Evolutionary conservation across 2,888 invertebrate species (phyloP).

Genomic region (Mythimna ferrago): DNA sequence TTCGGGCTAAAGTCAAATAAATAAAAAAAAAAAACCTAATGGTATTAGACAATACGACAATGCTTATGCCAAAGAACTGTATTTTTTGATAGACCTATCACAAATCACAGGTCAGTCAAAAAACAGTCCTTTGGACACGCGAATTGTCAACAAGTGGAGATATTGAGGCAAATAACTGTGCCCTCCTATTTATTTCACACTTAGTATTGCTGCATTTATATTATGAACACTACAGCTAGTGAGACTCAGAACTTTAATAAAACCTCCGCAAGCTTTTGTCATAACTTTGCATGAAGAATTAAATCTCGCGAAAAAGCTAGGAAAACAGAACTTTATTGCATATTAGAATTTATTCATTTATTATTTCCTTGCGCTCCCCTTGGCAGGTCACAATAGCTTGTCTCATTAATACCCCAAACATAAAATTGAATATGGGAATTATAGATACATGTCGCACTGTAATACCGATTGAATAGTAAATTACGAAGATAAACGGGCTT

Average conservation of each 20-base stretch:
- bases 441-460: constrained; percentile 50
- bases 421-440: constrained; percentile 46
- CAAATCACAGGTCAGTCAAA: too few species aligned
- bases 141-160: neutral
- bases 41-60: too few species aligned
- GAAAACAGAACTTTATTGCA: constrained; percentile 2
- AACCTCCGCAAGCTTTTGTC: constrained; percentile 6
- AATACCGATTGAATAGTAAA: constrained; percentile 61
- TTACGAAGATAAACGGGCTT: constrained; percentile 53
- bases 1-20: neutral
- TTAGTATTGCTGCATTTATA: neutral
- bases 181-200: neutral
- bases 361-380: neutral
- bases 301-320: neutral
- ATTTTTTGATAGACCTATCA: too few species aligned
- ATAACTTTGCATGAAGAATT: constrained; percentile 30
- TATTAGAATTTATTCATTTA: constrained; percentile 4
- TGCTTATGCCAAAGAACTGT: too few species aligned
- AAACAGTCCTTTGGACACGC: too few species aligned
- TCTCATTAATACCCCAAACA: constrained; percentile 26
- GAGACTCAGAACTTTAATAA: constrained; percentile 22
- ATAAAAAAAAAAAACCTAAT: neutral
- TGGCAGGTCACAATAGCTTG: neutral
- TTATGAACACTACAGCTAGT: neutral
- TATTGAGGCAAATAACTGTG: neutral